Percentiles rank a stretch among this genome's conserved stretches.
Conservation (phyloP, 2,797 vertebrate species). For the Strix occidentalis region DNA sequence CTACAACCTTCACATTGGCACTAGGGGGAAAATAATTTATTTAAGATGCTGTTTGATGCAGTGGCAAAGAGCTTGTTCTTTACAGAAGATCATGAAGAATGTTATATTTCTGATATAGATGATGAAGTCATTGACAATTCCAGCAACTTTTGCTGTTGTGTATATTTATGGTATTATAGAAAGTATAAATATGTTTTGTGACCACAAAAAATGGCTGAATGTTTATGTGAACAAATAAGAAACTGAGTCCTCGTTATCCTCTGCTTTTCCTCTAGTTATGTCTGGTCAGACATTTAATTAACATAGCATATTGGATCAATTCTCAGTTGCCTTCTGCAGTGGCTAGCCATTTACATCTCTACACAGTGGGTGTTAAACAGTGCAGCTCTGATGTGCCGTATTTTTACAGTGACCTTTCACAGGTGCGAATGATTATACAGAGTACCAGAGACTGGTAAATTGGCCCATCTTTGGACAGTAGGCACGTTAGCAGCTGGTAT, state of each 20-base stretch:
- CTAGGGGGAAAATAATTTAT: background rate
- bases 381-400: background rate
- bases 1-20: background rate
- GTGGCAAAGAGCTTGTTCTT: background rate
- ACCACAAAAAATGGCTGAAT: background rate
- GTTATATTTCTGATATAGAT: background rate
- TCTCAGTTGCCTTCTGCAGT: background rate
- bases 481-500: background rate
- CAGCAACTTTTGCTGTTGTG: background rate
- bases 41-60: background rate
- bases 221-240: background rate
- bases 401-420: background rate
- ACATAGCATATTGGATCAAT: background rate
- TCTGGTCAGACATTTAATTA: constrained; percentile 14
- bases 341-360: background rate
- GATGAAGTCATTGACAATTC: background rate
- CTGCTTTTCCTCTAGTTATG: background rate
- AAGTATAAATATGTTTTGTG: background rate
- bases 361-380: background rate
- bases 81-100: background rate
- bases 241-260: background rate
- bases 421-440: background rate
- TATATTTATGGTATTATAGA: background rate
- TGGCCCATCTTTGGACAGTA: background rate
- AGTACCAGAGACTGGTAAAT: background rate